phyloP scores from a whole-genome alignment of 2,797 vertebrate species.

The Sphenopsis melanotis region DNA sequence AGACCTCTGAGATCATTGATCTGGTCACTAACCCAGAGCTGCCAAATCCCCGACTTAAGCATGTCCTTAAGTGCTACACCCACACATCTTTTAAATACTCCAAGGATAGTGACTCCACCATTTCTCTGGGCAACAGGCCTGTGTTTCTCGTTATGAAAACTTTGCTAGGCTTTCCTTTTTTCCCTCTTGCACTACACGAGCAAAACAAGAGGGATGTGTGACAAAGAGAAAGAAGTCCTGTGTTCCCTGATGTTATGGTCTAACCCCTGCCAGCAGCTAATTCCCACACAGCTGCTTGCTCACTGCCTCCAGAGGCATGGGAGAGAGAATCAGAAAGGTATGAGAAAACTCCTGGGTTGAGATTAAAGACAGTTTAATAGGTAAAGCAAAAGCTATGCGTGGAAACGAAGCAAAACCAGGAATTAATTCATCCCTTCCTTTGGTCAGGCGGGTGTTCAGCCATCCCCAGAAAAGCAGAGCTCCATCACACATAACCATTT shows the following conservation, averaged over 20 bases:
- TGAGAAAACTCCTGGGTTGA: neutral
- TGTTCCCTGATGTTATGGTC: accelerated
- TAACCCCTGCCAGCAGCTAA: accelerated
- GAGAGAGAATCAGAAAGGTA: neutral
- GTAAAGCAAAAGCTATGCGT: neutral
- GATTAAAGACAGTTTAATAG: neutral
- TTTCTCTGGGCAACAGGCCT: neutral
- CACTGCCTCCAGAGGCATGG: neutral
- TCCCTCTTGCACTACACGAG: neutral
- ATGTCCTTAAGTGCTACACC: neutral
- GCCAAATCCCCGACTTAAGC: neutral
- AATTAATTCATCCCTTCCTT: neutral
- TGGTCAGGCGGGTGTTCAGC: neutral
- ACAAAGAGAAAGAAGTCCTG: neutral
- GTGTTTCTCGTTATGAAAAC: neutral
- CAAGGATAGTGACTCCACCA: neutral
- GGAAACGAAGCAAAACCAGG: neutral
- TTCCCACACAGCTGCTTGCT: accelerated
- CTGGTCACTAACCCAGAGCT: accelerated
- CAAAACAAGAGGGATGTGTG: neutral
- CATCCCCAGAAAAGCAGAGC: neutral
- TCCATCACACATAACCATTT: accelerated
- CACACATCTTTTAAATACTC: neutral
- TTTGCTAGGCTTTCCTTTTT: neutral
- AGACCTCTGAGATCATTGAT: neutral